Percentiles rank a stretch among this genome's conserved stretches.
phyloP scores from a whole-genome alignment of 2,113 vertebrate species.

The Tonatia bakeri region DNA sequence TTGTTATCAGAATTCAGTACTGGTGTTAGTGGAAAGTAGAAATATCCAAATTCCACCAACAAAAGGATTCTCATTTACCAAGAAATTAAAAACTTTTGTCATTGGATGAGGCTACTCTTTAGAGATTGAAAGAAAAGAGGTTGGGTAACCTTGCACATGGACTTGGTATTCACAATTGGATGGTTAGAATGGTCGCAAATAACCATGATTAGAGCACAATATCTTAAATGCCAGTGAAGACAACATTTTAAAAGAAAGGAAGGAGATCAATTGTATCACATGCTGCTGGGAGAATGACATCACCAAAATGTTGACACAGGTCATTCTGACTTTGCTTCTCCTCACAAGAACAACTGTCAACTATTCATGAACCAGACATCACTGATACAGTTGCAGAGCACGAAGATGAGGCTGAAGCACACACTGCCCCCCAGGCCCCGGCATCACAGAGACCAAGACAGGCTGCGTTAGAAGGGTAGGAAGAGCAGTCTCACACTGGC shows the following conservation, averaged over 20 bases:
- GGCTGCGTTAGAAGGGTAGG: not conserved
- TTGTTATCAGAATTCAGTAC: not conserved
- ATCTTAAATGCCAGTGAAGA: not conserved
- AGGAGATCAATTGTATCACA: not conserved
- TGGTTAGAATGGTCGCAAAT: not conserved
- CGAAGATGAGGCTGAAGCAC: not conserved
- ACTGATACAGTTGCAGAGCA: not conserved
- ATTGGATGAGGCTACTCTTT: not conserved
- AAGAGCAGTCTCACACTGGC: not conserved
- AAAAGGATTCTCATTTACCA: not conserved
- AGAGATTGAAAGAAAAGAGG: not conserved
- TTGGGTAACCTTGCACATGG: not conserved
- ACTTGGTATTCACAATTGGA: not conserved
- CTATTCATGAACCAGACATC: not conserved
- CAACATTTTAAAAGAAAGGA: not conserved
- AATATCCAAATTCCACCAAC: not conserved
- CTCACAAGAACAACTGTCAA: not conserved
- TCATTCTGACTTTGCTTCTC: accelerated
- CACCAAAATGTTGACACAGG: not conserved
- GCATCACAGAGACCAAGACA: not conserved
- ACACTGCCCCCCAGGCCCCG: accelerated
- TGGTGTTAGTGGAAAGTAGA: not conserved
- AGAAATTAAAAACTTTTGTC: not conserved
- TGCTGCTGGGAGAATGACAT: not conserved
- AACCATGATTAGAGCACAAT: not conserved